Percentiles rank a stretch among this genome's conserved stretches.
These are phyloP conservation scores for Cheilinus undulatus DNA, from an alignment of 2,113 vertebrate species.

Conservation along the genomic window DNA sequence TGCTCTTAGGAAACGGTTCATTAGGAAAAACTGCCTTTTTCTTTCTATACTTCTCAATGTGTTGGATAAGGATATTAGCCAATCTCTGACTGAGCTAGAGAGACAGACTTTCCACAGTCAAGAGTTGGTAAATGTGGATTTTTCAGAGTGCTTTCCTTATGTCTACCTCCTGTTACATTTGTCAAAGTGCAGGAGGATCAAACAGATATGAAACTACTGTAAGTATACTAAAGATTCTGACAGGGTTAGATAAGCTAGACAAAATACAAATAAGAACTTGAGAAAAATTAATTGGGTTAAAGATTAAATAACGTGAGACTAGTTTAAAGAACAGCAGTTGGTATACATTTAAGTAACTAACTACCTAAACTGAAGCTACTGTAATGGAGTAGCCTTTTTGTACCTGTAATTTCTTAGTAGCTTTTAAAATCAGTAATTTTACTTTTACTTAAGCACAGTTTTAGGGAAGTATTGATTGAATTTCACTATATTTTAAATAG, in stretches of 20 bases:
- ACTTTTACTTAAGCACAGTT: too few relatives aligned
- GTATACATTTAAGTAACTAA: too few relatives aligned
- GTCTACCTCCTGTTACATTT: slow-evolving; percentile 14
- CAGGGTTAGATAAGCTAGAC: background rate
- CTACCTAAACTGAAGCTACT: too few relatives aligned
- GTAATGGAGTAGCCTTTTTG: too few relatives aligned
- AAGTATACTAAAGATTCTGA: background rate
- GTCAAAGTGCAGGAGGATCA: slow-evolving; percentile 25
- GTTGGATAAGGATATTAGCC: slow-evolving; percentile 57
- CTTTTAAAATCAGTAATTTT: too few relatives aligned
- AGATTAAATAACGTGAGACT: background rate
- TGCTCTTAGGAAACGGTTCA: slow-evolving; percentile 67
- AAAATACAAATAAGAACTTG: background rate
- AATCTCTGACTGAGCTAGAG: slow-evolving; percentile 58
- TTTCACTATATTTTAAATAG: too few relatives aligned
- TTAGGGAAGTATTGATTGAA: too few relatives aligned
- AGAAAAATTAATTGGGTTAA: background rate
- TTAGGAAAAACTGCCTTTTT: slow-evolving; percentile 70
- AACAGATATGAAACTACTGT: slow-evolving; percentile 6
- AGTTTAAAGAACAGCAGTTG: background rate
- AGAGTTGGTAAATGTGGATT: slow-evolving; percentile 56
- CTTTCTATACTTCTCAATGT: slow-evolving; percentile 60
- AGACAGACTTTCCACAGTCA: slow-evolving; percentile 56
- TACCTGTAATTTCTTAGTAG: too few relatives aligned
- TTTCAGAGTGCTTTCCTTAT: slow-evolving; percentile 35